phyloP scores from a whole-genome alignment of 2,113 vertebrate genomes.

The Meleagris gallopavo region DNA sequence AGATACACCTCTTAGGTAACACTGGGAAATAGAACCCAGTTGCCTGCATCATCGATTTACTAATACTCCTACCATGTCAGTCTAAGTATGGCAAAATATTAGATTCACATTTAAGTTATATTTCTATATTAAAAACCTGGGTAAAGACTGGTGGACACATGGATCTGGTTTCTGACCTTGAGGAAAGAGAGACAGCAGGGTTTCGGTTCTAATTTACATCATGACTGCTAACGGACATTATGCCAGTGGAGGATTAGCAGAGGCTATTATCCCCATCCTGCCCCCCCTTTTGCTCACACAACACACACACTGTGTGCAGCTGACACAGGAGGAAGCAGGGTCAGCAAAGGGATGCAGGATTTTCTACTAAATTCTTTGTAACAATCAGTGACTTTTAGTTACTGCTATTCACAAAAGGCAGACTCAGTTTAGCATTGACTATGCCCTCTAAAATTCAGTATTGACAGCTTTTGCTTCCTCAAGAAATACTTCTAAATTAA shows the following conservation, averaged over 20 bases:
- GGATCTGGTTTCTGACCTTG: not conserved
- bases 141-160: not conserved
- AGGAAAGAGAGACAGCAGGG: not conserved
- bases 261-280: conserved; percentile 30
- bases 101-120: not conserved
- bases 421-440: not conserved
- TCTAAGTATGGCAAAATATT: not conserved
- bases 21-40: not conserved
- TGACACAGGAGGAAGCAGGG: not conserved
- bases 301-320: not conserved
- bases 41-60: not conserved
- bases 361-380: not conserved
- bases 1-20: not conserved
- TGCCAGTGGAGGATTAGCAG: conserved; percentile 39
- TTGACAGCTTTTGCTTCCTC: not conserved
- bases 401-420: not conserved
- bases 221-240: conserved; percentile 25
- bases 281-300: conserved; percentile 31
- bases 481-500: conserved; percentile 32
- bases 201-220: conserved; percentile 41
- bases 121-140: not conserved
- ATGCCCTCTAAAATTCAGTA: not conserved
- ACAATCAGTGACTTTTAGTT: not conserved
- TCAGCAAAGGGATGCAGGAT: not conserved
- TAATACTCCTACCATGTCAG: not conserved